Conservation (phyloP, 2,113 vertebrate species). For the Tinamus guttatus region DNA sequence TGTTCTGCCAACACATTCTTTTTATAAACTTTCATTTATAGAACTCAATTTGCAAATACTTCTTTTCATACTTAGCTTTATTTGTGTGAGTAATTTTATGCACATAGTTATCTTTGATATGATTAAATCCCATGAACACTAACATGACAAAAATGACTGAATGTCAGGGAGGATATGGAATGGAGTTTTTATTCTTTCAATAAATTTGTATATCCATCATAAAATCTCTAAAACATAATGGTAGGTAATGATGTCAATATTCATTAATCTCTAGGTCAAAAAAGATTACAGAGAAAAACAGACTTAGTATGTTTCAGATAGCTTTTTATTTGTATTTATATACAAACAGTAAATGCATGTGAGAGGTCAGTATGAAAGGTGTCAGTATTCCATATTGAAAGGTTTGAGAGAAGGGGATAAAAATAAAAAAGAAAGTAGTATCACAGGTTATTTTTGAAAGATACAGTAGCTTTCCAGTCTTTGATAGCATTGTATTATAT, state of each 20-base stretch:
- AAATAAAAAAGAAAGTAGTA: background rate
- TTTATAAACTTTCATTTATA: background rate
- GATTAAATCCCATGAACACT: too few species aligned
- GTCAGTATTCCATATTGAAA: background rate
- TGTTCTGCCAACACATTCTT: background rate
- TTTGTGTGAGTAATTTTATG: rapidly evolving
- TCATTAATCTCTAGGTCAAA: background rate
- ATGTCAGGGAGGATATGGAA: background rate
- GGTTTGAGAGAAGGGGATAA: background rate
- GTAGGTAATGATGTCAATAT: background rate
- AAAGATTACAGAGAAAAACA: background rate
- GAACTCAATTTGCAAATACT: background rate
- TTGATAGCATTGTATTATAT: background rate
- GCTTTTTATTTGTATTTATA: background rate
- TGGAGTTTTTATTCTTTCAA: background rate
- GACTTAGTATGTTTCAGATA: background rate
- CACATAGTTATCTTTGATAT: background rate
- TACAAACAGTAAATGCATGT: background rate
- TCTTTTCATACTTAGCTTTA: background rate
- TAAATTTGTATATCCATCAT: background rate
- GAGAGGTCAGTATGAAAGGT: background rate
- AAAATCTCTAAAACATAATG: background rate
- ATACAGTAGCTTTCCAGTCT: background rate
- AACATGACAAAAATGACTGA: background rate
- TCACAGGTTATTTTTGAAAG: background rate